Percentiles rank a stretch among this genome's conserved stretches.
Evolutionary conservation across 1,140 invertebrate genomes (phyloP).

Genomic region (Doryteuthis pealeii): DNA sequence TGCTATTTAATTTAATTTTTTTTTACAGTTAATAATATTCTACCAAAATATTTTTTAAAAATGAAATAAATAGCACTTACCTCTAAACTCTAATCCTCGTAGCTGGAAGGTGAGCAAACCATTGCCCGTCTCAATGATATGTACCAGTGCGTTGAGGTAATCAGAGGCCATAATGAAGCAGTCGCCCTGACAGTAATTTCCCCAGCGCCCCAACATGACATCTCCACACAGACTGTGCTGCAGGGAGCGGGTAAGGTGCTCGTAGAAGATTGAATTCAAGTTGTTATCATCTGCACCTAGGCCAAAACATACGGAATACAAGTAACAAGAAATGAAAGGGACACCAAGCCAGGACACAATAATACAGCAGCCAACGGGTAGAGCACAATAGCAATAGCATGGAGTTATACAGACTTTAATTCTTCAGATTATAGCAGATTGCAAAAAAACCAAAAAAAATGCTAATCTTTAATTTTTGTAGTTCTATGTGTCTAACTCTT

Average conservation of each 20-base stretch:
- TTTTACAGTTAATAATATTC: too few species aligned
- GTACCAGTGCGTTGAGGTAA: slow-evolving; percentile 96
- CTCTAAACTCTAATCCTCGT: slow-evolving; percentile 93
- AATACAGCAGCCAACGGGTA: not conserved
- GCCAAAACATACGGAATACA: slow-evolving; percentile 2
- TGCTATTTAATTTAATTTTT: too few species aligned
- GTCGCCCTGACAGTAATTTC: slow-evolving; percentile 93
- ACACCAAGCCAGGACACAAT: not conserved
- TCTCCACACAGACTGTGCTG: slow-evolving; percentile 96
- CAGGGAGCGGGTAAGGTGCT: slow-evolving; percentile 93
- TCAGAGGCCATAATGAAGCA: slow-evolving; percentile 97
- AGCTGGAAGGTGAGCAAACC: slow-evolving; percentile 98
- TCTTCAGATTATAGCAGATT: too few species aligned
- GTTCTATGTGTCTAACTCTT: too few species aligned
- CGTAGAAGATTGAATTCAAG: slow-evolving; percentile 98
- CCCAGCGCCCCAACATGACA: slow-evolving; percentile 76
- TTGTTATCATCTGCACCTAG: slow-evolving; percentile 92
- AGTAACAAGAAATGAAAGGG: not conserved
- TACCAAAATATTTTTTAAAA: too few species aligned
- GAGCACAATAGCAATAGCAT: not conserved
- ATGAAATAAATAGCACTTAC: too few species aligned
- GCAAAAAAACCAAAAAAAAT: too few species aligned
- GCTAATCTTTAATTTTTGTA: too few species aligned
- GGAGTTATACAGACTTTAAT: too few species aligned
- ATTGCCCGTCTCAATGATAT: slow-evolving; percentile 98